Base-by-base conservation (phyloP, 2,888 invertebrate genomes). In the Sinhomidia bicolor region DNA sequence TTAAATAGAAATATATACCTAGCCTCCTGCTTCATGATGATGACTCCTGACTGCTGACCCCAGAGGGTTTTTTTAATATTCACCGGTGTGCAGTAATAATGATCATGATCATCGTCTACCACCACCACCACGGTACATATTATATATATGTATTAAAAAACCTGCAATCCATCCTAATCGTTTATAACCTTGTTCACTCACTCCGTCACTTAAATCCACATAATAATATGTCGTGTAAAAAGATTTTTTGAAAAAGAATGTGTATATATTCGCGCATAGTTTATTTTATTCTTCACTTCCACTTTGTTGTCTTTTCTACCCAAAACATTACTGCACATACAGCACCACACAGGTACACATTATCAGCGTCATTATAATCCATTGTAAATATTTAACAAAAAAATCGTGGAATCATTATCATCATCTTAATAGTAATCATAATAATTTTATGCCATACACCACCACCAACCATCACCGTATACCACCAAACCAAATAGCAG, bases 321-420 rank as follows among this genome's bases (percentile, higher is more conserved):
- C 62, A 26, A 12, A 14, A 62, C 0, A 7, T 62, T 23, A n/a
- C 17, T n/a, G n/a, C n/a, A 17, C 51, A 47, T 17, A n/a, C 51
- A 51, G 51, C 17, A 36, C n/a, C 14, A 1, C 47, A 14, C 17
- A 51, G 2, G 10, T 20, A 47, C 47, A 76, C 17, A 76, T 17
- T 54, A 51, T 51, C 76, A 76, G 10, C 41, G 1, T 20, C 23
- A 12, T 62, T 12, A 26, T 57, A 57, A 71, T 54, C 29, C 76
- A 76, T 78, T 80, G 86, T 81, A 86, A 86, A 86, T 86, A 86
- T 86, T 86, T 86, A 78, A 81, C 81, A 84, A 57, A 65, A n/a
- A 87, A 87, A 87, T 87, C 81, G 81, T 87, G 81, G 82, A 88
- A 88, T 88, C 83, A 88, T 88, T 78, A 88, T 83, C 88, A 74